Evolutionary conservation across 2,113 vertebrate species (phyloP).

Genomic region (Hippopotamus amphibius): DNA sequence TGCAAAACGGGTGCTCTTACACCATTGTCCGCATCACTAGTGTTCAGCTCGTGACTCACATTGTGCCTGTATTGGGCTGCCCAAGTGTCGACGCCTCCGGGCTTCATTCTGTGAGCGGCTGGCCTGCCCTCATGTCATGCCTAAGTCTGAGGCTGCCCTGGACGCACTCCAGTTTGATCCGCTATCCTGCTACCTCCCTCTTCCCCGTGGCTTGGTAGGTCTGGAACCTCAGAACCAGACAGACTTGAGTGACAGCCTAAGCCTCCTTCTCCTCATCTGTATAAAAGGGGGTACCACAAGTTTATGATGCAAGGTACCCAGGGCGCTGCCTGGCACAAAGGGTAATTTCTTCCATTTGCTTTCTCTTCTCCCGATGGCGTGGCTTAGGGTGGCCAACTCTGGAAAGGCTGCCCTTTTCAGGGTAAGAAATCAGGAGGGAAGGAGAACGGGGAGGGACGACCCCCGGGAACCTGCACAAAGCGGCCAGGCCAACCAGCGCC

Average conservation of each 20-base stretch:
- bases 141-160: background rate
- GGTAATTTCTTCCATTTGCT: background rate
- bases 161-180: background rate
- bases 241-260: background rate
- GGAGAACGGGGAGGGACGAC: background rate
- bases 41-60: background rate
- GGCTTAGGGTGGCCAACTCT: background rate
- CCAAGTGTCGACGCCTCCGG: rapidly evolving
- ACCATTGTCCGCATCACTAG: too few relatives aligned
- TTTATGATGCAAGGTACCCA: background rate
- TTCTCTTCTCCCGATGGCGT: too few relatives aligned
- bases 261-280: background rate
- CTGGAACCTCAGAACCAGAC: background rate
- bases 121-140: background rate
- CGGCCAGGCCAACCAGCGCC: background rate
- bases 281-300: background rate
- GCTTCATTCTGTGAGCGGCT: background rate
- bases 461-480: background rate
- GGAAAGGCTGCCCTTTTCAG: background rate
- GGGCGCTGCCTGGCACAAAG: background rate
- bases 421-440: background rate
- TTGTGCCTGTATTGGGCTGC: background rate
- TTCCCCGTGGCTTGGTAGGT: background rate
- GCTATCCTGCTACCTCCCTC: background rate
- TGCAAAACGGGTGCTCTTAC: background rate